Percentiles rank a stretch among this genome's conserved stretches.
phyloP scores from a whole-genome alignment of 2,888 invertebrate genomes.

The Lymantria dispar region DNA sequence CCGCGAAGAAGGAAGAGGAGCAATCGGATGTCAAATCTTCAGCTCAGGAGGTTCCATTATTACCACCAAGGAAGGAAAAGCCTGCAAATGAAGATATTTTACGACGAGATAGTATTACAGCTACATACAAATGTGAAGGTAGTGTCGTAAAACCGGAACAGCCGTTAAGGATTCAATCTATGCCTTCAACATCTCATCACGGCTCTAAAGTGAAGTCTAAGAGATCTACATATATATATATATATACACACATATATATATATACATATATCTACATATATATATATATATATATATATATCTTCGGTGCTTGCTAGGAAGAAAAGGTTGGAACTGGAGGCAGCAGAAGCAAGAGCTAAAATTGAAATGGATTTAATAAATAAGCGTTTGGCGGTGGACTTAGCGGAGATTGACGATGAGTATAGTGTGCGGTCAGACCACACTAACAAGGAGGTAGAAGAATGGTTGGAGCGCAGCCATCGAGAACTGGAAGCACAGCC shows the following conservation, averaged over 20 bases:
- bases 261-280: too few species aligned
- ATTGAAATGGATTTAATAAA: constrained; percentile 5
- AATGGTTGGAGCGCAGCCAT: constrained; percentile 2
- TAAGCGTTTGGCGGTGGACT: constrained; percentile 6
- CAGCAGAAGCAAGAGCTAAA: not conserved
- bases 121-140: too few species aligned
- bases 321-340: constrained; percentile 1
- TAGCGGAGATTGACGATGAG: constrained; percentile 6
- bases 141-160: not conserved
- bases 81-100: too few species aligned
- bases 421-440: constrained; percentile 1
- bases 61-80: too few species aligned
- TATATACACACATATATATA: too few species aligned
- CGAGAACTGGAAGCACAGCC: not conserved
- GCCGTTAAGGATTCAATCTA: not conserved
- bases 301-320: not conserved
- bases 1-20: not conserved
- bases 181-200: not conserved
- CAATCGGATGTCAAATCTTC: not conserved
- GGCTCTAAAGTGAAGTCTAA: not conserved
- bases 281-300: too few species aligned
- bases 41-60: not conserved
- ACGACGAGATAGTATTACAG: too few species aligned
- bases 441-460: not conserved
- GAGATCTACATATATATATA: not conserved